Evolutionary conservation across 2,888 invertebrate genomes (phyloP), one percentile per base, ranked within the genome.

Genomic region (Bellardia bayeri): DNA sequence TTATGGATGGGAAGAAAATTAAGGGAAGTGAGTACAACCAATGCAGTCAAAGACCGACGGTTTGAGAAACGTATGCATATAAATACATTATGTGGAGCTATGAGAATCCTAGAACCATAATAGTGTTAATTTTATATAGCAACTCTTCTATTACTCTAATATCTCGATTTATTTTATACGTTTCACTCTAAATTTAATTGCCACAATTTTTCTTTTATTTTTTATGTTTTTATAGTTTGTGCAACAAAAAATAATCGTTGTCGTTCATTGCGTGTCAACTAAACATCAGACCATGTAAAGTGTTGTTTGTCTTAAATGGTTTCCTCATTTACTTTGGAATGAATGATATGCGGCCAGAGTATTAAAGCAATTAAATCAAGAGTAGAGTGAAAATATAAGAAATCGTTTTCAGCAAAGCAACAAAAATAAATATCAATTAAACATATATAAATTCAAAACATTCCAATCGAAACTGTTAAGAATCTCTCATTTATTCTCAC

Each of bases 261-360:
- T 85, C 87, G 69, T 89, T 89, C 90, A 89, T 92, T 92, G 92
- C 92, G 92, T 92, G 92, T 92, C 92, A 92, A 91, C 85, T 90
- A 91, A 91, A 92, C 92, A 92, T 92, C 92, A 92, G 90, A 90
- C 91, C 92, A 91, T 91, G 91, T 88, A 82, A 75, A 87, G 78
- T 78, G 85, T 87, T 82, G 87, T 87, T 72, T 85, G 75, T 79
- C 79, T 85, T 69, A 85, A 85, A 87, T 82, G 72, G 82, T 85
- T 87, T 87, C 85, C 85, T 85, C 85, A 78, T 83, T 85, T 79
- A 79, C 9, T 72, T 78, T 68, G 30, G 64, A 72, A 79, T 76
- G 54, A 75, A 51, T 78, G 74, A 75, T 74, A 42, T 74, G n/a
- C 23, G 2, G 5, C 11, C 72, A 79, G 72, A 40, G 7, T 2